phyloP scores from a whole-genome alignment of 2,797 vertebrate genomes.

The Furcifer pardalis region DNA sequence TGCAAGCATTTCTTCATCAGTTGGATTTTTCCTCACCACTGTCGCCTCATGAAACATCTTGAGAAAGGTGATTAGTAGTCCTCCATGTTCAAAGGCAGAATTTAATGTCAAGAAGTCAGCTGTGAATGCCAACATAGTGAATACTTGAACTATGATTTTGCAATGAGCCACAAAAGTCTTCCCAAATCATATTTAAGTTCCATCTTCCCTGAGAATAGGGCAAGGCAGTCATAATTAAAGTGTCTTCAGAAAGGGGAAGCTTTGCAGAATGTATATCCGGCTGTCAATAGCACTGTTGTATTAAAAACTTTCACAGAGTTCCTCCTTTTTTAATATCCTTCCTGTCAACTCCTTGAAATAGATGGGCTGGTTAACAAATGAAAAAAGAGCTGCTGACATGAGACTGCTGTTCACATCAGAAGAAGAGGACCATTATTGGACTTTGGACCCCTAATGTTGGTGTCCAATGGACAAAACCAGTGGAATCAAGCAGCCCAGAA shows the following conservation, averaged over 20 bases:
- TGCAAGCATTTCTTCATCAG: constrained; percentile 19
- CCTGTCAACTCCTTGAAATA: constrained; percentile 68
- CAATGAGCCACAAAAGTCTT: constrained; percentile 61
- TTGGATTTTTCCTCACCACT: constrained; percentile 41
- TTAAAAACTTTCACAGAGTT: constrained; percentile 63
- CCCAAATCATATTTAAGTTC: constrained; percentile 59
- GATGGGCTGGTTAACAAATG: constrained; percentile 66
- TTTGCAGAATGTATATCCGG: constrained; percentile 59
- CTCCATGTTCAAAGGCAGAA: constrained; percentile 28
- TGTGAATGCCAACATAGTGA: constrained; percentile 59
- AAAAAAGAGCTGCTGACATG: constrained; percentile 59
- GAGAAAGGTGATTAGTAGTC: constrained; percentile 42
- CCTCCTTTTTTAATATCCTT: constrained; percentile 62
- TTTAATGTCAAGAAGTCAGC: constrained; percentile 50
- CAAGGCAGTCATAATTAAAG: constrained; percentile 74
- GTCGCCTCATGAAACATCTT: constrained; percentile 47
- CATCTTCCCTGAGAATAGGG: constrained; percentile 83
- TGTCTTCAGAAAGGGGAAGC: constrained; percentile 71
- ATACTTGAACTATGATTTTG: constrained; percentile 71
- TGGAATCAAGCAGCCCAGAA: constrained; percentile 95
- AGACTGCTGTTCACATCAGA: constrained; percentile 60
- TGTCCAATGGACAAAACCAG: constrained; percentile 94
- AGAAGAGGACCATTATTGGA: constrained; percentile 45
- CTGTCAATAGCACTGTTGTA: constrained; percentile 64
- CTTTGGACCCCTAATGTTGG: constrained; percentile 85